These are phyloP conservation scores for Merops nubicus DNA, from an alignment of 2,113 vertebrate species.

Conservation along the genomic window DNA sequence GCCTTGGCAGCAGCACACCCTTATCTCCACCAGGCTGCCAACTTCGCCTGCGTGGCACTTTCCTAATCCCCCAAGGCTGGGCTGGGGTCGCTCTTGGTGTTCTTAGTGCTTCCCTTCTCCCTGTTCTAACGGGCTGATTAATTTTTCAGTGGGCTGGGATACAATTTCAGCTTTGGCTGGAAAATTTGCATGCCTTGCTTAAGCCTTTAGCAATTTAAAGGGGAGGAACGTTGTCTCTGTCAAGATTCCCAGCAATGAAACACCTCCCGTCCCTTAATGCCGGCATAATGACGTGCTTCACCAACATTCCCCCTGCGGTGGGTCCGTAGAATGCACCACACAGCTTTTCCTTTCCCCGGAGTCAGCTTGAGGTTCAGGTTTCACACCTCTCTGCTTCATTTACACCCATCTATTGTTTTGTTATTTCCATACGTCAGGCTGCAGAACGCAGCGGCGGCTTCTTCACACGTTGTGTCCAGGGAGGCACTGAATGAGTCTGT, in stretches of 20 bases:
- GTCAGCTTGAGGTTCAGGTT: background rate
- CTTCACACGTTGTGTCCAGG: accelerated
- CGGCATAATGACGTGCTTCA: background rate
- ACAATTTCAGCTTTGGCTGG: background rate
- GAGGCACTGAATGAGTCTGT: background rate
- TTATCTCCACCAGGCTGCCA: background rate
- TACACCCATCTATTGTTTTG: background rate
- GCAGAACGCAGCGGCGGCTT: background rate
- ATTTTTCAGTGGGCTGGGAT: background rate
- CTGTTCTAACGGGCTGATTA: background rate
- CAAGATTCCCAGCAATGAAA: background rate
- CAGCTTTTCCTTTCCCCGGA: background rate
- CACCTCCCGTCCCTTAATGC: accelerated
- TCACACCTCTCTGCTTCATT: background rate
- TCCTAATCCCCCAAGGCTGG: background rate
- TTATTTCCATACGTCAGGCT: background rate
- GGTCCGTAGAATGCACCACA: background rate
- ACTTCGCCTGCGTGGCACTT: background rate
- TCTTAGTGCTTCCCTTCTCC: background rate
- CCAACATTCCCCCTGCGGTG: background rate
- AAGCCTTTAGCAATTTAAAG: background rate
- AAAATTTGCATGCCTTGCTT: background rate
- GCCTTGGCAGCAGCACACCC: background rate
- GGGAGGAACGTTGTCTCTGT: background rate
- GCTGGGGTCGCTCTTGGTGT: background rate